A percentile compares a stretch with the other conserved stretches of the same genome.
Evolutionary conservation across 2,113 vertebrate genomes (phyloP).

Genomic region (Cinclus mexicanus): DNA sequence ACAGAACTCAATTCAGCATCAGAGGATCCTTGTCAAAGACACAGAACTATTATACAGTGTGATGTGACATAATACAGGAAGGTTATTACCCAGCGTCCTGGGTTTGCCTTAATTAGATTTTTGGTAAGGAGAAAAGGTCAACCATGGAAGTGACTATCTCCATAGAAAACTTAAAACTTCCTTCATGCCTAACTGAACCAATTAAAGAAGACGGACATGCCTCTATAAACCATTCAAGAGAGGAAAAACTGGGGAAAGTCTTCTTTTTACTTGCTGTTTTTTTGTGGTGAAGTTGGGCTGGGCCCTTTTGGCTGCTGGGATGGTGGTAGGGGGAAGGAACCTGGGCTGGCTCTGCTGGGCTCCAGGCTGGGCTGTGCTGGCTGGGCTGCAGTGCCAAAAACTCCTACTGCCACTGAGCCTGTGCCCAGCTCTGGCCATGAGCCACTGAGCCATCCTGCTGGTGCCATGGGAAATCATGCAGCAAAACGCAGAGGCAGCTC

Average conservation of each 20-base stretch:
- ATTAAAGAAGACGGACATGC: not conserved
- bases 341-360: not conserved
- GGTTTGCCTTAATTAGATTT: not conserved
- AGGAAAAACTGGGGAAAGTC: not conserved
- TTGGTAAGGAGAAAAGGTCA: not conserved
- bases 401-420: no score
- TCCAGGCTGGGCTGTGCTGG: no score
- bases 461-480: rapidly evolving
- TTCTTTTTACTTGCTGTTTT: not conserved
- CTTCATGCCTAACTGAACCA: not conserved
- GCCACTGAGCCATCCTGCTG: rapidly evolving
- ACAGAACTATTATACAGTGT: not conserved
- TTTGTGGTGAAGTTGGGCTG: not conserved
- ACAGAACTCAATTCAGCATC: not conserved
- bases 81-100: not conserved
- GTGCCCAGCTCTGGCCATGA: rapidly evolving
- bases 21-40: not conserved
- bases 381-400: no score
- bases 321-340: not conserved
- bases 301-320: not conserved
- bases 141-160: rapidly evolving
- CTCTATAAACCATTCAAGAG: not conserved
- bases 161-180: not conserved
- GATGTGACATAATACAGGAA: not conserved
- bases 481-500: not conserved